Base-by-base conservation (phyloP, 2,888 invertebrate genomes). In the Chloromyia formosa region DNA sequence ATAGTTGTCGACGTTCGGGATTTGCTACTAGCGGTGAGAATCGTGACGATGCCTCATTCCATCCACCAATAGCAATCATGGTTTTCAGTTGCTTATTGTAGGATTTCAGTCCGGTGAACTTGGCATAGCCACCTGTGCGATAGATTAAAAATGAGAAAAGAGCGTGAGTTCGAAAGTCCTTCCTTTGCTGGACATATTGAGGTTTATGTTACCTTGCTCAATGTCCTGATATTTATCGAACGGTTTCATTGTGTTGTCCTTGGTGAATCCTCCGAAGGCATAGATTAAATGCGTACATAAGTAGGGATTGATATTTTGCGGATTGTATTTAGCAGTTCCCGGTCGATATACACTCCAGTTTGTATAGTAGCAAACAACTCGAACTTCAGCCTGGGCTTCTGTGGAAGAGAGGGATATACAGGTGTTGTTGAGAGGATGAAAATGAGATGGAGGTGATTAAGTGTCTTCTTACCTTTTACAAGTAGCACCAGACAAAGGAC, bases 151-250 rank as follows among this genome's bases (percentile, higher is more conserved):
- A 35, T 7, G 27, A 35, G 27, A 35, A n/a, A n/a, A n/a, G n/a
- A n/a, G n/a, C n/a, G n/a, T n/a, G n/a, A n/a, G n/a, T n/a, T n/a
- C n/a, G n/a, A n/a, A n/a, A n/a, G n/a, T n/a, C n/a, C n/a, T n/a
- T n/a, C n/a, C n/a, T n/a, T n/a, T n/a, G n/a, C n/a, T n/a, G n/a
- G n/a, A n/a, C n/a, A n/a, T n/a, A n/a, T n/a, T 42, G n/a, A 40
- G 9, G 18, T n/a, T n/a, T n/a, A n/a, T 76, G 82, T 82, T 83
- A 95, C 96, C 96, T 90, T 96, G 95, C 83, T 96, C 96, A 82
- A 96, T 93, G 84, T 97, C 96, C 87, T 96, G 96, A 84, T 96
- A 96, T 83, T 96, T 95, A 86, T 97, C 96, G 83, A 95, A 96
- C 0, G 96, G 95, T 80, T 94, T 94, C 80, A 97, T 88, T 18